Evolutionary conservation across 2,888 invertebrate species (phyloP), one percentile per base, ranked within the genome.

Genomic region (Cataglyphis cursor): DNA sequence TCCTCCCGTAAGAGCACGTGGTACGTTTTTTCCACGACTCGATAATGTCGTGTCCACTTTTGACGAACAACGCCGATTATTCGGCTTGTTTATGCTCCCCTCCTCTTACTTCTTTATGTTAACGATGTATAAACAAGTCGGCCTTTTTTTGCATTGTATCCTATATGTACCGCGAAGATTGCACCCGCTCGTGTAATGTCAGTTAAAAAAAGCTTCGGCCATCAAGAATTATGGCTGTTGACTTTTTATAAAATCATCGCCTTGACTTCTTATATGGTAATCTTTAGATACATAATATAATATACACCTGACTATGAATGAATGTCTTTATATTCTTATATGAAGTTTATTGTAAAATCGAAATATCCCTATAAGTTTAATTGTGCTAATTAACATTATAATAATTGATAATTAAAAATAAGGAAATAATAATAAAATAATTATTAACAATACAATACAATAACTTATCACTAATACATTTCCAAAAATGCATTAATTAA

Each of bases 11-110:
- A 31, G 35, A 44, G 57, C 78, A 72, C 72, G 78, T 59, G 78
- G 31, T 70, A 59, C 44, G 72, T 18, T 70, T 80, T 78, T 76
- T 61, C 31, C 72, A 61, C 59, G 59, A 41, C 51, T 62, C 75
- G 81, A 83, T 62, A 62, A 73, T 41, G 54, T 41, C 35, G 54
- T 74, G 78, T 85, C 83, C 87, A 83, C 87, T 82, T 85, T 87
- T 87, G 85, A 87, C 87, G 82, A 87, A 87, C 87, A 81, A 78
- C 85, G 59, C 65, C 87, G 81, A 68, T 68, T 68, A 83, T 21
- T 59, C 80, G 82, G 44, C 41, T 24, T 18, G 72, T 80, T 80
- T 72, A 57, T 61, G 24, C 44, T 44, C 8, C 24, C 31, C 44
- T 72, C n/a, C 24, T 12, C 24, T 31, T 31, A 8, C 35, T 59